Percentiles rank a stretch among this genome's conserved stretches.
phyloP scores from a whole-genome alignment of 2,888 invertebrate species.

The Temnothorax ravouxi region DNA sequence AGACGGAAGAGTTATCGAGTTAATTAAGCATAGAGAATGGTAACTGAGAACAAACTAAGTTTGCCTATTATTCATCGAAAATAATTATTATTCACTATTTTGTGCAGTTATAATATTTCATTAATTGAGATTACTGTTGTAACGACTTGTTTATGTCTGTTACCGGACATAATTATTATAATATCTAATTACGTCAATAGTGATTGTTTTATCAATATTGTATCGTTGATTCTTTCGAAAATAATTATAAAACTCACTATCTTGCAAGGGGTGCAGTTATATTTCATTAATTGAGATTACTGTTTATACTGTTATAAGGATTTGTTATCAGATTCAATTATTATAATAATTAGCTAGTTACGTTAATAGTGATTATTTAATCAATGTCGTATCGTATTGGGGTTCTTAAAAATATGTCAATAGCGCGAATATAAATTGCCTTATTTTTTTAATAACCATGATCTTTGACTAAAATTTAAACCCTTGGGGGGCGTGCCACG shows the following conservation, averaged over 20 bases:
- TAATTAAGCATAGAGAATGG: background rate
- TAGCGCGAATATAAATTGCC: background rate
- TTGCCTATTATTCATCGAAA: background rate
- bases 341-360: background rate
- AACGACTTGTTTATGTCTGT: background rate
- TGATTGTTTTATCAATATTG: background rate
- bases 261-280: background rate
- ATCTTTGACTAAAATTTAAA: slow-evolving; percentile 23
- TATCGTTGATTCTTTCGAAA: background rate
- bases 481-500: background rate
- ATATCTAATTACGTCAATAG: background rate
- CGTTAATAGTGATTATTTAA: background rate
- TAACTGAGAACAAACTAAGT: background rate
- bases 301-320: background rate
- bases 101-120: background rate
- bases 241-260: background rate
- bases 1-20: background rate
- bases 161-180: slow-evolving; percentile 5
- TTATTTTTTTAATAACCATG: slow-evolving; percentile 13
- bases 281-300: slow-evolving; percentile 20
- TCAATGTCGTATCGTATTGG: background rate
- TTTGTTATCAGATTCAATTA: background rate
- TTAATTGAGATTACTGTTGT: background rate
- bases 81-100: background rate
- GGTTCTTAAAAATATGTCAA: background rate